A percentile compares a stretch with the other conserved stretches of the same genome.
Conservation (phyloP, 2,113 vertebrate genomes). For the Pterocles burchelli region DNA sequence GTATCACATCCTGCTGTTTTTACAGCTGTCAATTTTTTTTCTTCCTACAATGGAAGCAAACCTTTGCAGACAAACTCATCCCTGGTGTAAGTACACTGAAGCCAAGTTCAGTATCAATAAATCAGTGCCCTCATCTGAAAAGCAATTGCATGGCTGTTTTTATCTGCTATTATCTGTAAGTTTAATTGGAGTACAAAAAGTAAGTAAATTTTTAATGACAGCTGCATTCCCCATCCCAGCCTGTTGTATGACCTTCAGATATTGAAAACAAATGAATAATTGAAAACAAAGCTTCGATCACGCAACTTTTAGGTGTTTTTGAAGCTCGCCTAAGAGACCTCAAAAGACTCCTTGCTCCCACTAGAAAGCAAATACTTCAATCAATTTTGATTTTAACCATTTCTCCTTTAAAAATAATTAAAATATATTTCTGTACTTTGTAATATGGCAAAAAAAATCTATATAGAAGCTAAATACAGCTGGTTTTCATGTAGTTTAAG, state of each 20-base stretch:
- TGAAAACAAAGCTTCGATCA: constrained; percentile 63
- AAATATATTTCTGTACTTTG: not conserved
- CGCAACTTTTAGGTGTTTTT: constrained; percentile 60
- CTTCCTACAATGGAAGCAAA: constrained; percentile 56
- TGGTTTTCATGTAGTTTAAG: not conserved
- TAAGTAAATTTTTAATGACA: constrained; percentile 77
- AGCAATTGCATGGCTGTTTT: constrained; percentile 46
- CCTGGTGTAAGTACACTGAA: constrained; percentile 21
- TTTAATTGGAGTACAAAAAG: constrained; percentile 75
- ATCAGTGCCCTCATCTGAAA: constrained; percentile 47
- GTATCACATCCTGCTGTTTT: constrained; percentile 11
- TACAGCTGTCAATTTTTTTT: constrained; percentile 40
- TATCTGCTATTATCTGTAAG: constrained; percentile 68
- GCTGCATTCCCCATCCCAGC: constrained; percentile 52
- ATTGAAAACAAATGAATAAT: constrained; percentile 78
- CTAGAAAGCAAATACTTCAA: constrained; percentile 1
- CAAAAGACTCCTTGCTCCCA: constrained; percentile 9
- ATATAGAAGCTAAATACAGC: not conserved
- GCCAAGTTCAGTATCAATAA: constrained; percentile 56
- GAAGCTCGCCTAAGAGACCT: constrained; percentile 40
- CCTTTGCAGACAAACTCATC: constrained; percentile 24
- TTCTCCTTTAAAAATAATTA: constrained; percentile 27
- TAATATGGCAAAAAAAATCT: not conserved
- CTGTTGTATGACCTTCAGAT: constrained; percentile 71
- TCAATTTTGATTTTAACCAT: constrained; percentile 2